Percentiles rank a stretch among this genome's conserved stretches.
These are phyloP conservation scores for Pseudonaja textilis DNA, from an alignment of 2,113 vertebrate genomes.

Conservation along the genomic window DNA sequence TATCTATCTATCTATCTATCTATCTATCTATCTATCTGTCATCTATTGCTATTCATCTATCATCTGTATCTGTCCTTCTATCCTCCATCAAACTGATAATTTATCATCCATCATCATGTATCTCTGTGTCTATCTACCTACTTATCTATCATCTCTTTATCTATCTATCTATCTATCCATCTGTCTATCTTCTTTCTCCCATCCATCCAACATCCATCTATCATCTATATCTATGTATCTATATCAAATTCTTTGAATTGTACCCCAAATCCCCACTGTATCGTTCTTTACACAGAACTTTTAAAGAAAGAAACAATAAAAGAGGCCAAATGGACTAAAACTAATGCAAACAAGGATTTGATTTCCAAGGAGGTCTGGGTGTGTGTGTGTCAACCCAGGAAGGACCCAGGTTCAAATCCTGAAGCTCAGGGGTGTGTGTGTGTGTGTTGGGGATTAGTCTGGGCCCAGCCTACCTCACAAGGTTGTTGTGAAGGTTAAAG, in stretches of 20 bases:
- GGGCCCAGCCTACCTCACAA: not conserved
- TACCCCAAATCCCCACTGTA: not conserved
- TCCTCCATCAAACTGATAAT: too few species aligned
- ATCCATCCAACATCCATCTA: too few species aligned
- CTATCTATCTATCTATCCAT: too few species aligned
- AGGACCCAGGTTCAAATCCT: not conserved
- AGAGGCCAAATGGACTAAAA: not conserved
- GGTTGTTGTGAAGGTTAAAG: not conserved
- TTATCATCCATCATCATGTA: too few species aligned
- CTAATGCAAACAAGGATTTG: not conserved
- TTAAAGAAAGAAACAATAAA: not conserved
- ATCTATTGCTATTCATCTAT: too few species aligned
- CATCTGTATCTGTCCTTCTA: too few species aligned
- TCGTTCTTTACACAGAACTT: not conserved
- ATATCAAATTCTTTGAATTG: not conserved
- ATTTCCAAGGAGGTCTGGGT: not conserved
- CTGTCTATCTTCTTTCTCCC: too few species aligned
- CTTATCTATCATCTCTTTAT: too few species aligned
- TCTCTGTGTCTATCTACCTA: too few species aligned
- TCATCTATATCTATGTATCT: too few species aligned
- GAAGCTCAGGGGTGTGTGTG: too few species aligned
- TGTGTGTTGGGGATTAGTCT: not conserved
- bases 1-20: too few species aligned
- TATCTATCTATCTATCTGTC: not conserved
- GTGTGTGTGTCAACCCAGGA: not conserved